phyloP scores from a whole-genome alignment of 2,797 vertebrate genomes.

The Chloroceryle amazona region DNA sequence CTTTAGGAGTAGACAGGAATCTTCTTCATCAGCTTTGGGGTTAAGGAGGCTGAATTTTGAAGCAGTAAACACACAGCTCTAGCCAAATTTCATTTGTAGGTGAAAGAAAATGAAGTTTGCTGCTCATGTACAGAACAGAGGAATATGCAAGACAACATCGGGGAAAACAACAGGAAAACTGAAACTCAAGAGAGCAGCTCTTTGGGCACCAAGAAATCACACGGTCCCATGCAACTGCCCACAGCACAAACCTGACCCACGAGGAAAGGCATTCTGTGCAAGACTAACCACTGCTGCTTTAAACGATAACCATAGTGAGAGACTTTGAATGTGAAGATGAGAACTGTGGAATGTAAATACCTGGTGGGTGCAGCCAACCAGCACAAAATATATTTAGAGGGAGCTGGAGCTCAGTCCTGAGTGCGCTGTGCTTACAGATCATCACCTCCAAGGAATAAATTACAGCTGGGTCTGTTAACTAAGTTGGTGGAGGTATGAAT shows the following conservation, averaged over 20 bases:
- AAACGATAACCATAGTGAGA: not conserved
- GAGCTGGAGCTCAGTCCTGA: not conserved
- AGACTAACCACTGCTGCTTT: not conserved
- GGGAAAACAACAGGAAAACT: not conserved
- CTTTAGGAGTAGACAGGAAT: not conserved
- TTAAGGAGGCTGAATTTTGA: not conserved
- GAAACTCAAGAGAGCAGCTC: not conserved
- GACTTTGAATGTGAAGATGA: not conserved
- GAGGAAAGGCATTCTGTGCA: not conserved
- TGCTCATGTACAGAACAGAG: not conserved
- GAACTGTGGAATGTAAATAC: conserved; percentile 19
- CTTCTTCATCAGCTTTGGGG: not conserved
- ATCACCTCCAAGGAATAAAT: not conserved
- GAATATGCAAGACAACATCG: not conserved
- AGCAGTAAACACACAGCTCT: not conserved
- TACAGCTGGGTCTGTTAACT: conserved; percentile 39
- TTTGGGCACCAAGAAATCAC: not conserved
- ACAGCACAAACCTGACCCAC: not conserved
- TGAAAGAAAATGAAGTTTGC: not conserved
- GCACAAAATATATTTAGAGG: not conserved
- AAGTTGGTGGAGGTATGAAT: conserved; percentile 37
- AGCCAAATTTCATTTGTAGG: not conserved
- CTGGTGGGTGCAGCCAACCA: conserved; percentile 21
- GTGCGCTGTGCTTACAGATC: not conserved
- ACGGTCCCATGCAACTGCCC: not conserved